These are phyloP conservation scores for Limanda limanda DNA, from an alignment of 2,113 vertebrate genomes.

Conservation along the genomic window DNA sequence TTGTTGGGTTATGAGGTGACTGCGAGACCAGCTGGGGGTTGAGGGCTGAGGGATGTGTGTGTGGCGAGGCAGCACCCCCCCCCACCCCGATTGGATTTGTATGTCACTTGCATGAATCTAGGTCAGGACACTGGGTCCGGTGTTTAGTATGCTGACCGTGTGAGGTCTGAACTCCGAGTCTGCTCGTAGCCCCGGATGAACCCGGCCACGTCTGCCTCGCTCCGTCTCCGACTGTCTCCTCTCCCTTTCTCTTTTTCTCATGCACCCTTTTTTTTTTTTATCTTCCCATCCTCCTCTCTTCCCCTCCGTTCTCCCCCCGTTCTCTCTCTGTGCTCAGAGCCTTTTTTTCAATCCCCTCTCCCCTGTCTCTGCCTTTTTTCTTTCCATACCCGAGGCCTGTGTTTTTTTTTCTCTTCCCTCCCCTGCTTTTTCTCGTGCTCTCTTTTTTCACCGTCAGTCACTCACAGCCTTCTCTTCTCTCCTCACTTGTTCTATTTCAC, in stretches of 20 bases:
- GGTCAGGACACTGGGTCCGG: slow-evolving; percentile 77
- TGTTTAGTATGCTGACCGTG: slow-evolving; percentile 82
- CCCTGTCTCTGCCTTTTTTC: slow-evolving; percentile 62
- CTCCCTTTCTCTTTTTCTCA: slow-evolving; percentile 42
- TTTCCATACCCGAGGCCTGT: slow-evolving; percentile 51
- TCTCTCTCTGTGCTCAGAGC: slow-evolving; percentile 49
- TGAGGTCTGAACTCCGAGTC: slow-evolving; percentile 74
- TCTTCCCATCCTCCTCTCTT: slow-evolving; percentile 32
- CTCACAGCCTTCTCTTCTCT: slow-evolving; percentile 68
- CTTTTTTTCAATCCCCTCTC: slow-evolving; percentile 59
- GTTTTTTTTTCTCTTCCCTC: slow-evolving; percentile 30
- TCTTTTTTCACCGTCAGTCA: slow-evolving; percentile 75
- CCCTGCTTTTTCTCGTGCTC: slow-evolving; percentile 53
- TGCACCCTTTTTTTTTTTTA: slow-evolving; percentile 7
- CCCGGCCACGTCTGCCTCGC: slow-evolving; percentile 67
- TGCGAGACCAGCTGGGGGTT: slow-evolving; percentile 64
- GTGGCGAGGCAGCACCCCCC: slow-evolving; percentile 5
- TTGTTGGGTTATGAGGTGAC: slow-evolving; percentile 62
- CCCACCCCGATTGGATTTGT: slow-evolving; percentile 66
- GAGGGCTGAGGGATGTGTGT: slow-evolving; percentile 20
- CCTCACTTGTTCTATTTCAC: slow-evolving; percentile 78
- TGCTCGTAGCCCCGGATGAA: slow-evolving; percentile 78
- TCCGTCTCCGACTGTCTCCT: slow-evolving; percentile 54
- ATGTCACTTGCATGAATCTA: slow-evolving; percentile 80
- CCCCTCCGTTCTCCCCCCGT: slow-evolving; percentile 32